A percentile compares a stretch with the other conserved stretches of the same genome.
Conservation (phyloP, 2,113 vertebrate species). For the Tachuris rubrigastra region DNA sequence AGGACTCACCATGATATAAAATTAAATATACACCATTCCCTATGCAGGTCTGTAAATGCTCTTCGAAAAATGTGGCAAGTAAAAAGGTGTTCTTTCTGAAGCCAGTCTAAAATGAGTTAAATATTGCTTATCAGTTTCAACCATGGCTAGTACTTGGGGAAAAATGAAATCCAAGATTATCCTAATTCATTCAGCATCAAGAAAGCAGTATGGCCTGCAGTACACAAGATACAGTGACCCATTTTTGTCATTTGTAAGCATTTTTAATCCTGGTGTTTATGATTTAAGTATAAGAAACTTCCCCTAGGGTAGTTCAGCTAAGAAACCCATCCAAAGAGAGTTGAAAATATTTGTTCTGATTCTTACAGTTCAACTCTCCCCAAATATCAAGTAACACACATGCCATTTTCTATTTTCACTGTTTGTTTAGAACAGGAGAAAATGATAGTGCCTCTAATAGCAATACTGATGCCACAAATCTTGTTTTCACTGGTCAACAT, state of each 20-base stretch:
- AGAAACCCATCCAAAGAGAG: conserved; percentile 35
- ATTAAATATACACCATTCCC: neutral
- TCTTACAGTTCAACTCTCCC: conserved; percentile 17
- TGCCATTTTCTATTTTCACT: conserved; percentile 22
- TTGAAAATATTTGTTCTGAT: conserved; percentile 20
- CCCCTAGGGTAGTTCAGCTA: conserved; percentile 26
- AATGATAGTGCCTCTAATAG: neutral
- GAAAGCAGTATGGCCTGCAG: conserved; percentile 35
- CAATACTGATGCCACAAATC: neutral
- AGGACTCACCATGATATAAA: neutral
- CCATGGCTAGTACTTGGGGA: neutral
- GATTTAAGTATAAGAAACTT: conserved; percentile 46
- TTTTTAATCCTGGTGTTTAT: conserved; percentile 65
- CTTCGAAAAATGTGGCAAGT: neutral
- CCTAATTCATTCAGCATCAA: conserved; percentile 34
- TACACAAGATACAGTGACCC: conserved; percentile 59
- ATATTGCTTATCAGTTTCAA: conserved; percentile 5
- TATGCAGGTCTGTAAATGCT: neutral
- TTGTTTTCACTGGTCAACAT: neutral
- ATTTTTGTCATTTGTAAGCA: conserved; percentile 64
- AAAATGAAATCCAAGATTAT: conserved; percentile 54
- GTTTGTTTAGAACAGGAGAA: neutral
- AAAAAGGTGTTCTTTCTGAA: neutral
- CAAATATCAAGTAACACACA: conserved; percentile 10
- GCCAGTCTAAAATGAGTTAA: neutral